Evolutionary conservation across 2,113 vertebrate species (phyloP).

Genomic region (Telmatochromis sp.): DNA sequence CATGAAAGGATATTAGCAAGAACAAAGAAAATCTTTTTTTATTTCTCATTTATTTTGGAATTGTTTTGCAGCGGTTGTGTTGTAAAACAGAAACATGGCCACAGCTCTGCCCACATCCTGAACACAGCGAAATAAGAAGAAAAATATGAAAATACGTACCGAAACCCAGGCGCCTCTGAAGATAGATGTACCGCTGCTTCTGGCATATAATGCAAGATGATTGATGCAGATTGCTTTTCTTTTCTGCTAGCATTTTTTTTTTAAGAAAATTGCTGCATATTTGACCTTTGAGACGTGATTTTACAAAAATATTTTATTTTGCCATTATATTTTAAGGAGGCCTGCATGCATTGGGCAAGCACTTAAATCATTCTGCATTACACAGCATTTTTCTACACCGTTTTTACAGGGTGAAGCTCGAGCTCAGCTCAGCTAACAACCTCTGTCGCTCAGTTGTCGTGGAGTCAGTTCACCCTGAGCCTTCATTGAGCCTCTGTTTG

Average conservation of each 20-base stretch:
- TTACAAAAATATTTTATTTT: neutral
- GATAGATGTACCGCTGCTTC: neutral
- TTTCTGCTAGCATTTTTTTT: neutral
- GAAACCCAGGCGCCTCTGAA: neutral
- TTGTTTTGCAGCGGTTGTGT: neutral
- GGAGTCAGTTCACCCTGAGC: slow-evolving; percentile 49
- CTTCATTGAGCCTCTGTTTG: slow-evolving; percentile 63
- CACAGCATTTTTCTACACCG: neutral
- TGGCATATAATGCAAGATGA: neutral
- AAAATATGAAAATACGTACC: neutral
- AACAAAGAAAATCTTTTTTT: neutral
- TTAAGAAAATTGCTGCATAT: neutral
- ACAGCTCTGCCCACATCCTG: neutral
- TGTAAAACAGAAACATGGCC: neutral
- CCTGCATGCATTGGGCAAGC: neutral
- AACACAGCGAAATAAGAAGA: neutral
- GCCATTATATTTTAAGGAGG: neutral
- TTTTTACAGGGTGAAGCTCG: neutral
- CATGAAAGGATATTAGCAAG: neutral
- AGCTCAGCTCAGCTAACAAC: neutral
- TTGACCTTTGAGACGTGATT: neutral
- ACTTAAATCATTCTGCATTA: neutral
- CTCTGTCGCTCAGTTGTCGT: slow-evolving; percentile 46
- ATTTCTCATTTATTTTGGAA: neutral
- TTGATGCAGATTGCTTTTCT: neutral